A percentile compares a stretch with the other conserved stretches of the same genome.
These are phyloP conservation scores for Crotalus helleri DNA, from an alignment of 2,113 vertebrate genomes.

Conservation along the genomic window DNA sequence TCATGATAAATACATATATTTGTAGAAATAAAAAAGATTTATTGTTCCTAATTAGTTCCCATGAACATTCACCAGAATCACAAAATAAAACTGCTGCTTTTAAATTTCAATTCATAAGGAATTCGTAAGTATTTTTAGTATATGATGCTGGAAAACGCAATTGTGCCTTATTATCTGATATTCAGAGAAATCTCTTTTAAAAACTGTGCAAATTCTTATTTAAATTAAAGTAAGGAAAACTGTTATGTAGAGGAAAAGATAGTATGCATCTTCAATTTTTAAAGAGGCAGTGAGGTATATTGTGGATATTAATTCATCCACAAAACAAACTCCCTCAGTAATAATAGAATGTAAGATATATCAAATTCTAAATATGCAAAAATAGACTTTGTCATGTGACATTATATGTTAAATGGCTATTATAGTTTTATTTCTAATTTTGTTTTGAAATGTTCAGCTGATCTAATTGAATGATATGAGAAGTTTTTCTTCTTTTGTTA, in stretches of 20 bases:
- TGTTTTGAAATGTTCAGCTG: slow-evolving; percentile 22
- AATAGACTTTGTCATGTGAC: slow-evolving; percentile 28
- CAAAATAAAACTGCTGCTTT: slow-evolving; percentile 12
- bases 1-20: background rate
- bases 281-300: slow-evolving; percentile 36
- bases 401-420: slow-evolving; percentile 22
- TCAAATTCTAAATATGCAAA: slow-evolving; percentile 11
- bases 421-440: slow-evolving; percentile 15
- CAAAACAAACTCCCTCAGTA: slow-evolving; percentile 12
- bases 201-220: slow-evolving; percentile 39
- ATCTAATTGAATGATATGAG: slow-evolving; percentile 24
- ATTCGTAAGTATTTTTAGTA: background rate
- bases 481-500: slow-evolving; percentile 7
- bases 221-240: slow-evolving; percentile 38
- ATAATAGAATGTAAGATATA: slow-evolving; percentile 27
- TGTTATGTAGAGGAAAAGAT: background rate
- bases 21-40: slow-evolving; percentile 31
- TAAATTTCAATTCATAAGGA: background rate
- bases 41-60: background rate
- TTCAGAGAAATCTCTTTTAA: background rate
- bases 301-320: slow-evolving; percentile 4
- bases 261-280: slow-evolving; percentile 41
- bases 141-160: background rate
- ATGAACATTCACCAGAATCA: background rate
- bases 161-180: slow-evolving; percentile 21